Evolutionary conservation across 2,888 invertebrate species (phyloP).

Genomic region (Drosophila atroscutellata): DNA sequence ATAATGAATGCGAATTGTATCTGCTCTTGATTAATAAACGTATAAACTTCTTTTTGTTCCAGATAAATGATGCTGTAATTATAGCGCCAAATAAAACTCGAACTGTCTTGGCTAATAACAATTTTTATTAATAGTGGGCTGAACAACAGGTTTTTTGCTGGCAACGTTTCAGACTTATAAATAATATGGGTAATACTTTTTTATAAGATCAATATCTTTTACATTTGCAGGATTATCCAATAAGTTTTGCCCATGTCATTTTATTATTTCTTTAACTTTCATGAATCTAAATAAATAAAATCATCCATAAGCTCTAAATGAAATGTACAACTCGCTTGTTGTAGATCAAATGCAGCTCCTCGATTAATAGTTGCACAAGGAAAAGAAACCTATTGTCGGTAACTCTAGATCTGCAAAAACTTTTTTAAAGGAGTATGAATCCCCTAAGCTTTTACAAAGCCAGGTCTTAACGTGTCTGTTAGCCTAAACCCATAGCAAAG

Average conservation of each 20-base stretch:
- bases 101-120: constrained; percentile 21
- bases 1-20: constrained; percentile 5
- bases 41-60: constrained; percentile 10
- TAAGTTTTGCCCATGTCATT: neutral
- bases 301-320: neutral
- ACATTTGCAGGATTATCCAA: neutral
- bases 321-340: neutral
- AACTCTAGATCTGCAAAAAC: neutral
- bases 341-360: neutral
- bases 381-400: neutral
- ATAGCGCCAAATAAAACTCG: constrained; percentile 40
- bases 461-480: constrained; percentile 45
- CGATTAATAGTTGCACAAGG: neutral
- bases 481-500: constrained; percentile 24
- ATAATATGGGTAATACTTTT: neutral
- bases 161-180: neutral
- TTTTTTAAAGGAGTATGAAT: neutral
- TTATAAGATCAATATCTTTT: neutral
- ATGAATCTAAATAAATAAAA: neutral
- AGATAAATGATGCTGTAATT: constrained; percentile 40
- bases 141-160: neutral
- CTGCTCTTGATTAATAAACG: constrained; percentile 29
- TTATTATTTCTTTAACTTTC: neutral
- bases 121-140: too few species aligned
- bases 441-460: constrained; percentile 22